Conservation (phyloP, 2,888 invertebrate genomes). For the Periphyllus acericola region DNA sequence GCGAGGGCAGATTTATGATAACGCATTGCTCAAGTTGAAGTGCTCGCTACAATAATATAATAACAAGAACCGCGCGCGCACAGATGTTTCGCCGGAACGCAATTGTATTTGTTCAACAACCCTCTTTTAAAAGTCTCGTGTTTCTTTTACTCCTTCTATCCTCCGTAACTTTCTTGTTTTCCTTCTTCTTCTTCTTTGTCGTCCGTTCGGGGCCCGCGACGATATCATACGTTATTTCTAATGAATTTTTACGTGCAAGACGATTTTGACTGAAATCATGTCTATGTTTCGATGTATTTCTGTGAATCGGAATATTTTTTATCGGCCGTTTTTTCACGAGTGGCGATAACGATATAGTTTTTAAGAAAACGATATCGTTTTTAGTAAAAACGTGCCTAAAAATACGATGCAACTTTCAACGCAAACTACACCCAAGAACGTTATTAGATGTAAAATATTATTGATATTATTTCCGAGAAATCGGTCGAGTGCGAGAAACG, state of each 20-base stretch:
- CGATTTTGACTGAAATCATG: background rate
- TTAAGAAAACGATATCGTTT: too few relatives aligned
- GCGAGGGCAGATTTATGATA: slow-evolving; percentile 48
- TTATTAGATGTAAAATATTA: background rate
- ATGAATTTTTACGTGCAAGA: background rate
- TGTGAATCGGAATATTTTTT: too few relatives aligned
- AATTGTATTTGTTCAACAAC: slow-evolving; percentile 52
- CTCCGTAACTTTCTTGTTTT: too few relatives aligned
- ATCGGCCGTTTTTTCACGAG: too few relatives aligned
- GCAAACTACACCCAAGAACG: background rate
- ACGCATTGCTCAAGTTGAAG: slow-evolving; percentile 54
- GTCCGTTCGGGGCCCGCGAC: background rate
- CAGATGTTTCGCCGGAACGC: slow-evolving; percentile 41
- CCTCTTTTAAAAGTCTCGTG: slow-evolving; percentile 34
- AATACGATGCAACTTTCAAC: background rate
- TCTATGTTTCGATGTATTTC: too few relatives aligned
- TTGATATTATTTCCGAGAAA: background rate
- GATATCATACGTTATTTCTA: background rate
- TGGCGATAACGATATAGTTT: too few relatives aligned
- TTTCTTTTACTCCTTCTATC: background rate
- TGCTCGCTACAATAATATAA: slow-evolving; percentile 33
- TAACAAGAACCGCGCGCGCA: slow-evolving; percentile 21
- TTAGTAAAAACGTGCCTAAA: too few relatives aligned
- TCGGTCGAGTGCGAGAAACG: background rate
- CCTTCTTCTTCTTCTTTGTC: background rate